Evolutionary conservation across 2,113 vertebrate species (phyloP), one percentile per base, ranked within the genome.

Genomic region (Pseudolaguvia tuberculata): DNA sequence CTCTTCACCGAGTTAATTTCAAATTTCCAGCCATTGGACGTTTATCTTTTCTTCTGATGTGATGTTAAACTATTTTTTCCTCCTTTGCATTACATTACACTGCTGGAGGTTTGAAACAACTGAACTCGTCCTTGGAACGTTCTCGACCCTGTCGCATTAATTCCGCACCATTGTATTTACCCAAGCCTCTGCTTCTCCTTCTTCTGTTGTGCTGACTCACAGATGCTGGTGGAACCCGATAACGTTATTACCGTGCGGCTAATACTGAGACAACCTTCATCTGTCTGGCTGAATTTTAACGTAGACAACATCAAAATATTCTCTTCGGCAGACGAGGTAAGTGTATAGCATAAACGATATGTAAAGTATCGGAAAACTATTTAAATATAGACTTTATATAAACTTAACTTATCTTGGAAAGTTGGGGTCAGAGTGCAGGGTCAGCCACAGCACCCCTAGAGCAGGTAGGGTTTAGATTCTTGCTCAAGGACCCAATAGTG

Each of bases 191-290:
- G 58, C n/a, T n/a, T n/a, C n/a, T n/a, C n/a, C n/a, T n/a, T n/a
- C n/a, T 58, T 76, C 12, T 53, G 11, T 51, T 75, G 20, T 76
- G 55, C 1, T 25, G 67, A 21, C 45, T 70, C 66, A 15, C 78
- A 98, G 96, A 95, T 98, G 96, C 87, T 91, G 80, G 89, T 92
- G 53, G 90, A 92, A 0, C 13, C 95, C 50, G 91, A 92, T 71
- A 84, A 91, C 6, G 92, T 98, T 59, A 74, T 77, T 0, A 90
- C 91, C 0, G 76, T 95, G n/a, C 90, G 96, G 2, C 90, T 98
- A 83, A 93, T 98, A 85, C 89, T 95, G 56, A 88, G 92, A 70
- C 96, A 98, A 88, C 95, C 95, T 1, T 98, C 96, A 2, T 93
- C 92, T 0, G 88, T 93, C 31, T 98, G 96, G 96, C 79, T 92